Evolutionary conservation across 2,888 invertebrate species (phyloP).

Genomic region (Eueremaeus valkanovi): DNA sequence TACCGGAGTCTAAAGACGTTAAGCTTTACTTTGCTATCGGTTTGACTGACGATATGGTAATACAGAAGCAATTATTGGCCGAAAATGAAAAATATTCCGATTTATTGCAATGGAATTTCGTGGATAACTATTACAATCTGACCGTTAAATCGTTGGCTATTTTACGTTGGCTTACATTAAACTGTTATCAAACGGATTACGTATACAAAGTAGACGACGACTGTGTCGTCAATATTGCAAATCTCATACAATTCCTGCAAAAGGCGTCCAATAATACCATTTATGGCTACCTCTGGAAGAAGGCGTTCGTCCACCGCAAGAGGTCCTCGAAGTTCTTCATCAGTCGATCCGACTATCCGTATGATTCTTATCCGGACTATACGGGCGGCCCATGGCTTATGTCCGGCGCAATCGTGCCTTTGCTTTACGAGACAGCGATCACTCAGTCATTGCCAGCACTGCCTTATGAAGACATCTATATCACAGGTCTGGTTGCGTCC

Average conservation of each 20-base stretch:
- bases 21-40: constrained; percentile 38
- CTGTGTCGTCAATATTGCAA: constrained; percentile 29
- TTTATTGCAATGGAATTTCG: constrained; percentile 34
- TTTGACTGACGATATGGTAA: neutral
- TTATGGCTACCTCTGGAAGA: constrained; percentile 30
- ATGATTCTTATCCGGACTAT: constrained; percentile 30
- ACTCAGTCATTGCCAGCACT: constrained; percentile 34
- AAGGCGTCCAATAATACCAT: neutral
- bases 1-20: neutral
- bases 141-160: constrained; percentile 38
- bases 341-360: constrained; percentile 5
- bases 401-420: neutral
- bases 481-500: neutral
- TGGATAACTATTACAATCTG: constrained; percentile 34
- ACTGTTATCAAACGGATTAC: neutral
- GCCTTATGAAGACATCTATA: constrained; percentile 24
- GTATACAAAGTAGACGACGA: constrained; percentile 38
- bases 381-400: constrained; percentile 34
- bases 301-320: constrained; percentile 2
- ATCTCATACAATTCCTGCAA: neutral
- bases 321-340: constrained; percentile 29
- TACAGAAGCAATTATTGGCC: neutral
- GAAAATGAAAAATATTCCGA: constrained; percentile 12
- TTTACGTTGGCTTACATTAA: constrained; percentile 22
- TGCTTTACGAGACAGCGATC: constrained; percentile 21